A percentile compares a stretch with the other conserved stretches of the same genome.
Conservation (phyloP, 1,140 invertebrate species). For the Megalonaias nervosa region DNA sequence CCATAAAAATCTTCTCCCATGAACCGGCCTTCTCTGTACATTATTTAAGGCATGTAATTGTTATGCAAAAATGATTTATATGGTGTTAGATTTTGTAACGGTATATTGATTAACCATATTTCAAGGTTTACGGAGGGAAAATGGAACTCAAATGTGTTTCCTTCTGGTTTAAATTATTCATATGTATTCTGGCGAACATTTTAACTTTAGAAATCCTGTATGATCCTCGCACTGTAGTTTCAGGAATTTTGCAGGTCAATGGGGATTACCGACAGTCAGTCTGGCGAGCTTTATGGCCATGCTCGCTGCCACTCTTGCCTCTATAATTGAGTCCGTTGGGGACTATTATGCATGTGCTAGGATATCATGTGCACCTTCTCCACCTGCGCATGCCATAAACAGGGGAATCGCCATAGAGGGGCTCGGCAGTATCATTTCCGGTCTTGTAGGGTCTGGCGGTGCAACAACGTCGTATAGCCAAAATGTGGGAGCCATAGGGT, state of each 20-base stretch:
- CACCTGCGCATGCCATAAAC: conserved; percentile 86
- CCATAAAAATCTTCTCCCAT: too few relatives aligned
- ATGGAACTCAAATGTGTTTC: too few relatives aligned
- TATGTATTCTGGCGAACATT: too few relatives aligned
- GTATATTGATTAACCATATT: too few relatives aligned
- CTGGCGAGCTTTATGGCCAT: conserved; percentile 86
- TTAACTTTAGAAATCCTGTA: too few relatives aligned
- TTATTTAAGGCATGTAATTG: too few relatives aligned
- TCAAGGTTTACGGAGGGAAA: too few relatives aligned
- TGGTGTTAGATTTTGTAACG: too few relatives aligned
- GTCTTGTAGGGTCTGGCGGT: conserved; percentile 86
- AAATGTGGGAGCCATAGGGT: conserved; percentile 91
- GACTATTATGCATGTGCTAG: conserved; percentile 92
- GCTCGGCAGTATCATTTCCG: conserved; percentile 86
- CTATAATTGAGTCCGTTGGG: conserved; percentile 90
- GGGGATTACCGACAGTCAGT: conserved; percentile 85
- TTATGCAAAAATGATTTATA: too few relatives aligned
- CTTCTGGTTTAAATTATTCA: too few relatives aligned
- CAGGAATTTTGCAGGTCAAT: conserved; percentile 78
- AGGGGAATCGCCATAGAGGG: conserved; percentile 79
- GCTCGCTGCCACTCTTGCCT: conserved; percentile 88
- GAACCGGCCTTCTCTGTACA: too few relatives aligned
- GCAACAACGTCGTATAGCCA: conserved; percentile 89
- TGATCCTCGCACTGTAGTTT: too few relatives aligned
- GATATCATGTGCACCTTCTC: conserved; percentile 84